Evolutionary conservation across 2,797 vertebrate species (phyloP), one percentile per base, ranked within the genome.

Genomic region (Pangasius macronema): DNA sequence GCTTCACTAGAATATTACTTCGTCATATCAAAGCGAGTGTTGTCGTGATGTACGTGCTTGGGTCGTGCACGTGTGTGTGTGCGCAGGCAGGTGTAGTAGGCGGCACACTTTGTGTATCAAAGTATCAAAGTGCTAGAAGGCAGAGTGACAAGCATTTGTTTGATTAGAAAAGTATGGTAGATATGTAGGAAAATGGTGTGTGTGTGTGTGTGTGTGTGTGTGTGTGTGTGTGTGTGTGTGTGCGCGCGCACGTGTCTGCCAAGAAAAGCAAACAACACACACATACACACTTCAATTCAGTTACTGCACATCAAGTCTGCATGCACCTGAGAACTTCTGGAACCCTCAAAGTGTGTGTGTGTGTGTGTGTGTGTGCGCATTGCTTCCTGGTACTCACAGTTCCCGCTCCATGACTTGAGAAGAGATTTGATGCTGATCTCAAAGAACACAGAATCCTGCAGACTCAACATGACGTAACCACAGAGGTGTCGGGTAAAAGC

Each of bases 381-480:
- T 80, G 61, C 68, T 11, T 16, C 42, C 65, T 68, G 91, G 89
- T 97, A 98, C 98, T 99, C 92, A 99, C 98, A 94, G 96, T 96
- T 96, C 94, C 97, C 94, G 93, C 97, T 98, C 98, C 98, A 99
- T 82, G 98, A 98, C 95, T 98, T 99, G 90, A 99, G 96, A 93
- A 99, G 95, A 89, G 98, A 99, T 96, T 99, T 99, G 93, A 99
- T 98, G 96, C 95, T 99, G 93, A 99, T 98, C 96, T 99, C 98
- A 94, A 99, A 99, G 95, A 97, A 97, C 92, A 98, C 95, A 0
- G 98, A 98, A 93, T 99, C 98, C 96, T 99, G 98, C 90, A 99
- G 96, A 93, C 97, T 98, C 94, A 99, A 96, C 98, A 99, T 99
- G 93, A 92, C 93, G 96, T 88, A 92, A 89, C 80, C 77, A 33